Evolutionary conservation across 2,888 invertebrate species (phyloP), one percentile per base, ranked within the genome.

Genomic region (Yponomeuta malinellus): DNA sequence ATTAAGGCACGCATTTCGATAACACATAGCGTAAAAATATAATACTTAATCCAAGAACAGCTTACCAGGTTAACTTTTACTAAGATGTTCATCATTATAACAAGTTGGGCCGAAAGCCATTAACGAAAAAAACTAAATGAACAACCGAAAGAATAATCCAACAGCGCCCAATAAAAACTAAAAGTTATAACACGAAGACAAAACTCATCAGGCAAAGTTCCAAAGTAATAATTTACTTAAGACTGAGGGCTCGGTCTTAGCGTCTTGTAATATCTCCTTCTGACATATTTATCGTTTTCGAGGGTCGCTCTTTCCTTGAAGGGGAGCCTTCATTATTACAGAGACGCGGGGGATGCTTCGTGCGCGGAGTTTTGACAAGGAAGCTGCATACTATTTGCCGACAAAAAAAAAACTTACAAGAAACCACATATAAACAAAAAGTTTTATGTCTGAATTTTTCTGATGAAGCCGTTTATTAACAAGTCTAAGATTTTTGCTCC

Each of bases 231-330:
- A 90, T 90, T 90, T 89, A 90, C 84, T 89, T 86, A 86, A 85
- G 88, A 81, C 77, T 77, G 75, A 77, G 77, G 43, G 77, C 79
- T 78, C 74, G 76, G 83, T 83, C 85, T 85, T 82, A 83, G 79
- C 83, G 81, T 83, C 85, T 80, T 87, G 88, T 90, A 87, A 90
- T 90, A 89, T 88, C 87, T 86, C 81, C 80, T 84, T 82, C 87
- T 90, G 91, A 90, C 92, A 92, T 89, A 92, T 92, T 92, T 92
- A 92, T 92, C 88, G 90, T 89, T 86, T 80, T 83, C 74, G 75
- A 79, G 83, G 88, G 89, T 78, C 76, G 81, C 74, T 73, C 76
- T 78, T 83, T 78, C 80, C 74, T 75, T 74, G 77, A 78, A 79
- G 83, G 82, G 82, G 80, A 80, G 75, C 74, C 73, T 74, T 73